Base-by-base conservation (phyloP, 2,113 vertebrate species). In the Mesitornis unicolor region DNA sequence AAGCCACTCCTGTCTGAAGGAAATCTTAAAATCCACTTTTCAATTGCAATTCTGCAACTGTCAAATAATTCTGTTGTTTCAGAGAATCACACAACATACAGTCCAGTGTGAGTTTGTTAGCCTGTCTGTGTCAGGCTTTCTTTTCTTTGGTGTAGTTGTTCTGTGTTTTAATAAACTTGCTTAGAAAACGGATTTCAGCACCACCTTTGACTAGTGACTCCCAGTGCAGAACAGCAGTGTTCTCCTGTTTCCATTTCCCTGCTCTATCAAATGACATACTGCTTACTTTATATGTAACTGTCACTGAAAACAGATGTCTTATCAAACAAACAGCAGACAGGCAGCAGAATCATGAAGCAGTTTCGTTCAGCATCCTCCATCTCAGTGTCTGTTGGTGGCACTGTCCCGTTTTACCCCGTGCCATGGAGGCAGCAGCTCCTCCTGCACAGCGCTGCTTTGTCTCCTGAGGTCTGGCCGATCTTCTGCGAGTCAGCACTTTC, bases 31-130 rank as follows among this genome's bases (percentile, higher is more conserved):
- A 43, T 17, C 57, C 38, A 31, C 65, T 69, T 84, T 59, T 36
- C 5, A 0, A 9, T 56, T 4, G 4, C 31, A 31, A 3, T 78
- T 78, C 64, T 61, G 51, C 24, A 61, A 11, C 63, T 20, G 14
- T 45, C 10, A 68, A 31, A 35, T 28, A 6, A 26, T 22, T 36
- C 2, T 10, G 0, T n/a, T 2, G 3, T 31, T 42, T 43, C 12
- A 53, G 56, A 38, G 42, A n/a, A 9, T n/a, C 45, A 33, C 45
- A 16, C 25, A 33, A n/a, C 16, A 5, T 35, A 6, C 0, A 29
- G 75, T 31, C 36, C 13, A 36, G 0, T 13, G 21, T 13, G 42
- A 26, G 33, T 19, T 38, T 47, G 19, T 61, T 21, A 56, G 38
- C 31, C 16, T 33, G 43, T 13, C 71, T 53, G n/a, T 29, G 13